phyloP scores from a whole-genome alignment of 2,888 invertebrate species.

The Nymphalis polychloros region DNA sequence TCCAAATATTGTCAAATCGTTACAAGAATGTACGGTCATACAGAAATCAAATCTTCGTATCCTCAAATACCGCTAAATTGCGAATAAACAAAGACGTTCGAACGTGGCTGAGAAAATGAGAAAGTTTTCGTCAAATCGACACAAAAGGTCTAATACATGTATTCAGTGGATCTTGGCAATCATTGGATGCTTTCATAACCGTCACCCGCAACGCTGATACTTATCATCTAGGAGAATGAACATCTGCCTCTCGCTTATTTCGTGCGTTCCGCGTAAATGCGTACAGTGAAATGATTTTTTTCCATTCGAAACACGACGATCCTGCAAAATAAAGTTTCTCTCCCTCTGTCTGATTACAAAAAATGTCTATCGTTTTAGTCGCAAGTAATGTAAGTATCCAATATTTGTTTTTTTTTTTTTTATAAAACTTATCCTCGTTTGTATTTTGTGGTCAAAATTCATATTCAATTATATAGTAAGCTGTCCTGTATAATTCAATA shows the following conservation, averaged over 20 bases:
- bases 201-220: conserved; percentile 50
- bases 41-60: conserved; percentile 19
- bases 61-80: conserved; percentile 23
- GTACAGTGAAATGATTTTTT: conserved; percentile 19
- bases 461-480: too few relatives aligned
- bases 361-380: background rate
- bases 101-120: conserved; percentile 45
- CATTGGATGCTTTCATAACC: conserved; percentile 57
- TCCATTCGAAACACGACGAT: background rate
- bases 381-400: too few relatives aligned
- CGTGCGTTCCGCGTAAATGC: conserved; percentile 17
- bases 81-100: conserved; percentile 14
- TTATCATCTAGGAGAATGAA: conserved; percentile 55
- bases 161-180: conserved; percentile 56
- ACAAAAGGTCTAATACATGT: conserved; percentile 44
- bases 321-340: background rate
- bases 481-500: too few relatives aligned
- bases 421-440: too few relatives aligned
- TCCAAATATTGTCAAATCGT: conserved; percentile 27
- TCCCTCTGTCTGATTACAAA: background rate
- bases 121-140: conserved; percentile 32
- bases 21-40: background rate
- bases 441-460: too few relatives aligned
- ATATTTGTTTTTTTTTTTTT: too few relatives aligned
- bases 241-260: conserved; percentile 55